These are phyloP conservation scores for Dromococcyx pavoninus DNA, from an alignment of 2,797 vertebrate species.

Conservation along the genomic window DNA sequence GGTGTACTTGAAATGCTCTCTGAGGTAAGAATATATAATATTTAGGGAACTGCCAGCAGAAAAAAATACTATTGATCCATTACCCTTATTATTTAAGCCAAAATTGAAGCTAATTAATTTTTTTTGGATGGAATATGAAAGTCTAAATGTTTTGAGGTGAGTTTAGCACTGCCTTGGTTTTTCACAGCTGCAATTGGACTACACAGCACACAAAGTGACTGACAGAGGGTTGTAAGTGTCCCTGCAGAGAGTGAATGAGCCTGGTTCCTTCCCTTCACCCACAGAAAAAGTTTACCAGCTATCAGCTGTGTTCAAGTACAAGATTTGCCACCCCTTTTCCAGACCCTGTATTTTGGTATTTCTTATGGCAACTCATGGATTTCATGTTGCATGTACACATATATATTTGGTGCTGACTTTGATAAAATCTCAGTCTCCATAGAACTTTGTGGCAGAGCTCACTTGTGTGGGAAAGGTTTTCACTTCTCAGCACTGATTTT, in stretches of 20 bases:
- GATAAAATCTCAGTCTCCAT: not conserved
- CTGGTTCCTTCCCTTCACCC: not conserved
- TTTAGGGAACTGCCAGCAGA: not conserved
- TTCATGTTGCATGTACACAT: not conserved
- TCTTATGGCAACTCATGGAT: not conserved
- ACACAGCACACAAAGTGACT: rapidly evolving
- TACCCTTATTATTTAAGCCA: not conserved
- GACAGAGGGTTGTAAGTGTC: not conserved
- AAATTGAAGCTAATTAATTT: not conserved
- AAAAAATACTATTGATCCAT: not conserved
- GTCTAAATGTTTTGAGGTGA: not conserved
- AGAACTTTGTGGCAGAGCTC: not conserved
- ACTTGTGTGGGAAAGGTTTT: not conserved
- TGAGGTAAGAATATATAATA: not conserved
- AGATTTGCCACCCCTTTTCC: not conserved
- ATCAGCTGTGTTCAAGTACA: not conserved
- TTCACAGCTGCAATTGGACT: not conserved
- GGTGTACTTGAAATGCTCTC: not conserved
- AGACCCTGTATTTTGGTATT: not conserved
- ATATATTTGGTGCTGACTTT: not conserved
- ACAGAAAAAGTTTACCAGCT: not conserved
- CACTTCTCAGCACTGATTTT: not conserved
- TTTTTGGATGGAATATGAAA: not conserved
- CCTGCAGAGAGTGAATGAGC: not conserved
- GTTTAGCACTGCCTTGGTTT: not conserved